Percentiles rank a stretch among this genome's conserved stretches.
phyloP scores from a whole-genome alignment of 2,113 vertebrate genomes.

The Catagonus wagneri region DNA sequence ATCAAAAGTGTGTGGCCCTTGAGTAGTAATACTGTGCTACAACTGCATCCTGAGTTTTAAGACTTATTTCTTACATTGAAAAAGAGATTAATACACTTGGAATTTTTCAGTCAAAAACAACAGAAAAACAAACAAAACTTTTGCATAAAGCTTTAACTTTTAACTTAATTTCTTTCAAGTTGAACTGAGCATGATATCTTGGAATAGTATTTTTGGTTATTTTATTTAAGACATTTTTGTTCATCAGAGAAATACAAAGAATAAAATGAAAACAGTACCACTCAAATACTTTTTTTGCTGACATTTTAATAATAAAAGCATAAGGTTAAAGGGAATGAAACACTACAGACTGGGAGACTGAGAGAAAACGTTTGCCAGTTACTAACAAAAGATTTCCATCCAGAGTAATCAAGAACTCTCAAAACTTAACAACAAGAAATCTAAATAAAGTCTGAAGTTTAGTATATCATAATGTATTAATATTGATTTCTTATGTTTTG shows the following conservation, averaged over 20 bases:
- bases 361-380: neutral
- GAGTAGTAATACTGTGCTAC: neutral
- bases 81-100: neutral
- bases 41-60: neutral
- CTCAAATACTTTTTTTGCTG: neutral
- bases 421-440: neutral
- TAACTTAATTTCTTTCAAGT: neutral
- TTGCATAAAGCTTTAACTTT: neutral
- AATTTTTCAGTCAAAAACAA: slow-evolving; percentile 17
- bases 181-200: neutral
- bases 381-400: neutral
- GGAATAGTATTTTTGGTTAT: neutral
- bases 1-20: neutral
- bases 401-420: neutral
- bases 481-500: neutral
- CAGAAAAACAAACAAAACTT: neutral
- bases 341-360: neutral
- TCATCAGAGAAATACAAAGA: neutral
- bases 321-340: neutral
- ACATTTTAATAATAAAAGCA: neutral
- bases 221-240: slow-evolving; percentile 8
- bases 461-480: neutral
- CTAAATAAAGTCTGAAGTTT: neutral
- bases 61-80: neutral
- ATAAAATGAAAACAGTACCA: neutral